Conservation (phyloP, 2,888 invertebrate genomes). For the Apamea sordens region DNA sequence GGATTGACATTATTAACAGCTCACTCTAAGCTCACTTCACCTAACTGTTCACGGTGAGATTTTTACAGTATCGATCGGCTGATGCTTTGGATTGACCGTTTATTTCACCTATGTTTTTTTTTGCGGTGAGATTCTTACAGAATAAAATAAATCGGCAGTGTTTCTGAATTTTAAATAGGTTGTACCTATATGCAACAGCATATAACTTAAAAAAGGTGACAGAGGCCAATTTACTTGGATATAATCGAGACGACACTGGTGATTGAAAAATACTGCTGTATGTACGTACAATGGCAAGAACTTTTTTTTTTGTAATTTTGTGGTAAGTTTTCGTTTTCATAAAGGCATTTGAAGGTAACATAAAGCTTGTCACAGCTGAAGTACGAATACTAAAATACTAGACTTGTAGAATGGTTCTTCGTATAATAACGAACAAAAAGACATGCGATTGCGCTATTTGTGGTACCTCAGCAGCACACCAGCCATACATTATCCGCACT, state of each 20-base stretch:
- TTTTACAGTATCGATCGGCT: too few species aligned
- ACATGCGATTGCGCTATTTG: slow-evolving; percentile 41
- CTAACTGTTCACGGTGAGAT: too few species aligned
- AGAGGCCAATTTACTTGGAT: background rate
- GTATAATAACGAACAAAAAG: slow-evolving; percentile 11
- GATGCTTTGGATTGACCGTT: too few species aligned
- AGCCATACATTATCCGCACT: slow-evolving; percentile 1
- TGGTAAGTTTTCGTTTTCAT: background rate
- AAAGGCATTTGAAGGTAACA: background rate
- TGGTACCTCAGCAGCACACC: slow-evolving; percentile 7
- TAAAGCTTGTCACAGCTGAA: background rate
- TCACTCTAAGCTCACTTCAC: too few species aligned
- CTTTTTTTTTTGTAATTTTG: background rate
- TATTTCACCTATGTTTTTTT: too few species aligned
- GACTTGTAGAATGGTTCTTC: slow-evolving; percentile 6
- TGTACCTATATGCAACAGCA: background rate
- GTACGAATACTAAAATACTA: background rate
- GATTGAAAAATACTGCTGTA: background rate
- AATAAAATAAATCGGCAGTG: background rate
- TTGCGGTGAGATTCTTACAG: too few species aligned
- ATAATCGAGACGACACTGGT: background rate
- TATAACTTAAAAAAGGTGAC: background rate
- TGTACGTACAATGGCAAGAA: background rate
- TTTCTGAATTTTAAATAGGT: background rate
- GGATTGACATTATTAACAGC: too few species aligned